Conservation (phyloP, 1,140 invertebrate species). For the Vanessa tameamea region DNA sequence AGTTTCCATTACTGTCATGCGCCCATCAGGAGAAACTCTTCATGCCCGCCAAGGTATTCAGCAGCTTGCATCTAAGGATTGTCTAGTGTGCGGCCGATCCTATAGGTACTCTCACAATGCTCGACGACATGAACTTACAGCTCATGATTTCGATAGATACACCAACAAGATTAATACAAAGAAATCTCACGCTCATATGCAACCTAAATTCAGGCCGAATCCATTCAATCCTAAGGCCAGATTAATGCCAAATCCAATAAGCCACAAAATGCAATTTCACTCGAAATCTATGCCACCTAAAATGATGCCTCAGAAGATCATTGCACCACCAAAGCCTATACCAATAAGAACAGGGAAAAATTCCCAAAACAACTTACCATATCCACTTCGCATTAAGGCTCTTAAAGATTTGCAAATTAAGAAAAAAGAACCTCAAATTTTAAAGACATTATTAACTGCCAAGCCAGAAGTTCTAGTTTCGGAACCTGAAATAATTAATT, state of each 20-base stretch:
- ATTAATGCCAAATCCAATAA: constrained; percentile 73
- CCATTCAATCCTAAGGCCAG: constrained; percentile 76
- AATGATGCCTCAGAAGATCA: constrained; percentile 58
- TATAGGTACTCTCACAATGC: constrained; percentile 80
- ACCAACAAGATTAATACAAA: constrained; percentile 74
- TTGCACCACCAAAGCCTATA: constrained; percentile 65
- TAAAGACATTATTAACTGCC: constrained; percentile 74
- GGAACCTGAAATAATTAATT: constrained; percentile 76
- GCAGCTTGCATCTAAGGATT: constrained; percentile 77
- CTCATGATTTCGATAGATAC: constrained; percentile 77
- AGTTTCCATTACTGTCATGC: constrained; percentile 75
- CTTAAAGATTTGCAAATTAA: constrained; percentile 76
- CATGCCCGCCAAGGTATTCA: constrained; percentile 73
- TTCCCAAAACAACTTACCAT: constrained; percentile 67
- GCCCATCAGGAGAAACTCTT: constrained; percentile 66
- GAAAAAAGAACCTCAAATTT: constrained; percentile 78
- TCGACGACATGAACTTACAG: constrained; percentile 73
- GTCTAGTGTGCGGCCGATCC: constrained; percentile 74
- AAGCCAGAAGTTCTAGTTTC: constrained; percentile 73
- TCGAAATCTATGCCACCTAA: constrained; percentile 59
- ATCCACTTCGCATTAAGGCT: constrained; percentile 73
- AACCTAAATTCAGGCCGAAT: constrained; percentile 74
- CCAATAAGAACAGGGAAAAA: constrained; percentile 61
- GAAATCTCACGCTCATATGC: constrained; percentile 55
- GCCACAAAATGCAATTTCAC: constrained; percentile 71